Evolutionary conservation across 2,888 invertebrate species (phyloP), one percentile per base, ranked within the genome.

Genomic region (Monochamus alternatus): DNA sequence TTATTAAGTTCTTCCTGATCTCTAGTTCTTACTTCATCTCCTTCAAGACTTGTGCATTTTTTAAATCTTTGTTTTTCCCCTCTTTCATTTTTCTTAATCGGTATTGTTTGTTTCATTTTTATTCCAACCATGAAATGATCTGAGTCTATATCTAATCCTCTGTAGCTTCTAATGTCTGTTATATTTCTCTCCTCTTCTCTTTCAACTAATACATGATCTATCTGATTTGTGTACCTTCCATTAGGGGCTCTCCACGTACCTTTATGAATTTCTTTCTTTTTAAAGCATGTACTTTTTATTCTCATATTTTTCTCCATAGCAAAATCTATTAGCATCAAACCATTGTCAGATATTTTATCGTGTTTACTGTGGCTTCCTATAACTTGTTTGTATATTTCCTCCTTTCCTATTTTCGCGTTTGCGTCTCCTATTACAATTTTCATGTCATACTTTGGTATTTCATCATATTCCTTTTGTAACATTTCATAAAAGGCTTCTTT

Each of bases 301-400:
- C 12, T 12, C 12, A 69, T 58, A 32, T 69, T 31, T 12, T 32
- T 69, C 38, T 69, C 43, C 44, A 58, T 44, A 8, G 43, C 70
- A 10, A 60, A 59, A 44, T 62, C 44, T 5, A 62, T 43, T 3
- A 60, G 14, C 14, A 60, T 9, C 14, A 43, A 9, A 38, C 70
- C 62, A 44, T 70, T 70, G n/a, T 70, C 31, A 7, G 9, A 47
- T 0, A 47, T 44, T 60, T n/a, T n/a, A 10, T 51, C n/a, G 10
- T n/a, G 47, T 60, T 60, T n/a, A 43, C 70, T 70, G 60, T 62
- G 43, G 12, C n/a, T 62, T 14, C 47, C 62, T 43, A 62, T 51
- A n/a, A 9, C n/a, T n/a, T 10, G 51, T n/a, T 51, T 51, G n/a
- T 51, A 51, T n/a, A 51, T 51, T n/a, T 51, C n/a, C n/a, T 51